Percentiles rank a stretch among this genome's conserved stretches.
These are phyloP conservation scores for Brachyptera risi DNA, from an alignment of 2,888 invertebrate genomes.

Conservation along the genomic window DNA sequence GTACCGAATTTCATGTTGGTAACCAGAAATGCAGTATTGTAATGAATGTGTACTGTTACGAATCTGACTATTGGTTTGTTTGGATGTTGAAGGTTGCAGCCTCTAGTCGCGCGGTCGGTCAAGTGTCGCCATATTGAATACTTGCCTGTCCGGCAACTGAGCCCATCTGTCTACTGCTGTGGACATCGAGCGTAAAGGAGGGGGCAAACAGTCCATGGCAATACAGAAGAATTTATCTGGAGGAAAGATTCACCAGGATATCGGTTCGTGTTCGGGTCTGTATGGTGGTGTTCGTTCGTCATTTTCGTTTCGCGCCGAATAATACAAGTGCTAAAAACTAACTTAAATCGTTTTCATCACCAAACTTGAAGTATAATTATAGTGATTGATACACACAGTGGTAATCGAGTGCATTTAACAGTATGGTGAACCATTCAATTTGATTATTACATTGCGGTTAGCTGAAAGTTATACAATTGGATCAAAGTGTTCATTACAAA, in stretches of 20 bases:
- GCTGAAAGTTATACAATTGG: background rate
- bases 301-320: background rate
- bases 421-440: slow-evolving; percentile 12
- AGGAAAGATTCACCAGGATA: background rate
- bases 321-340: background rate
- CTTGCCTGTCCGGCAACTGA: background rate
- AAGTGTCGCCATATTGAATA: slow-evolving; percentile 15
- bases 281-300: background rate
- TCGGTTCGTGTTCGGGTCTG: background rate
- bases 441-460: background rate
- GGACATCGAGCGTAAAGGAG: background rate
- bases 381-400: background rate
- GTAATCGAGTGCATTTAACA: slow-evolving; percentile 18
- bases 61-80: slow-evolving; percentile 12
- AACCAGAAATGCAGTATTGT: too few species aligned
- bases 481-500: slow-evolving; percentile 13
- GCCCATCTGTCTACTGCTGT: slow-evolving; percentile 6
- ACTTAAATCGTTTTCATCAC: slow-evolving; percentile 10
- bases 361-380: background rate
- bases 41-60: too few species aligned
- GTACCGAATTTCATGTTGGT: too few species aligned
- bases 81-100: slow-evolving; percentile 10
- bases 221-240: background rate
- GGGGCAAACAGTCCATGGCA: background rate
- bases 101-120: slow-evolving; percentile 2